Evolutionary conservation across 23 tunicate genomes (phyloP).

Genomic region (Botrylloides violaceus): DNA sequence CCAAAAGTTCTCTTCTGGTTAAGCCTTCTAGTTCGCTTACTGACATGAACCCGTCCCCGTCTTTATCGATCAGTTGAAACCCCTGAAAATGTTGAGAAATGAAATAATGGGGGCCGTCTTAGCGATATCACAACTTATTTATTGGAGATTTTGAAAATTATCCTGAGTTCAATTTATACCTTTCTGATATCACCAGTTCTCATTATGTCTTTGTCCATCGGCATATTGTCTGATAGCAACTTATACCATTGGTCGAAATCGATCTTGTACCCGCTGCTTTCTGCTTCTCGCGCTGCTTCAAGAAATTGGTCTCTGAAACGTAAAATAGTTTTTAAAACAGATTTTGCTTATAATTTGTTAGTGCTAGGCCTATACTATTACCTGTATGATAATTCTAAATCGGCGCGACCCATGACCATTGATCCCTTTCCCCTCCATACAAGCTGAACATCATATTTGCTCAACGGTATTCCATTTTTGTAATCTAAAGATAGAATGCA

Average conservation of each 20-base stretch:
- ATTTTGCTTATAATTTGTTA: too few relatives aligned
- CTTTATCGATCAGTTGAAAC: neutral
- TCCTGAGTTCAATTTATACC: too few relatives aligned
- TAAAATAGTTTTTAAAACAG: too few relatives aligned
- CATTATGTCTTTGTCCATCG: neutral
- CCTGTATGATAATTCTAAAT: conserved; percentile 48
- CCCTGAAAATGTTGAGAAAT: too few relatives aligned
- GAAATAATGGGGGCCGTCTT: too few relatives aligned
- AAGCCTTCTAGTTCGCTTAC: neutral
- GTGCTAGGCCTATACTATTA: too few relatives aligned
- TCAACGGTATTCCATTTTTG: conserved; percentile 29
- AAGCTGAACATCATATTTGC: conserved; percentile 58
- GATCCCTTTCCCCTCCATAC: conserved; percentile 54
- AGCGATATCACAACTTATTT: too few relatives aligned
- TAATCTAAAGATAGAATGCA: conserved; percentile 29
- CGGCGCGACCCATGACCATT: conserved; percentile 69
- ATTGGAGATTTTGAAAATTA: too few relatives aligned
- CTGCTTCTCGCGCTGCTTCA: neutral
- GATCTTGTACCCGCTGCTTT: neutral
- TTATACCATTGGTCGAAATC: neutral
- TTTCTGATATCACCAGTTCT: neutral
- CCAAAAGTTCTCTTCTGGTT: neutral
- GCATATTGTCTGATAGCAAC: neutral
- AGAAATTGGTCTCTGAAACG: neutral
- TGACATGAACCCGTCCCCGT: neutral